Evolutionary conservation across 1,140 invertebrate species (phyloP).

Genomic region (Brachionus angularis): DNA sequence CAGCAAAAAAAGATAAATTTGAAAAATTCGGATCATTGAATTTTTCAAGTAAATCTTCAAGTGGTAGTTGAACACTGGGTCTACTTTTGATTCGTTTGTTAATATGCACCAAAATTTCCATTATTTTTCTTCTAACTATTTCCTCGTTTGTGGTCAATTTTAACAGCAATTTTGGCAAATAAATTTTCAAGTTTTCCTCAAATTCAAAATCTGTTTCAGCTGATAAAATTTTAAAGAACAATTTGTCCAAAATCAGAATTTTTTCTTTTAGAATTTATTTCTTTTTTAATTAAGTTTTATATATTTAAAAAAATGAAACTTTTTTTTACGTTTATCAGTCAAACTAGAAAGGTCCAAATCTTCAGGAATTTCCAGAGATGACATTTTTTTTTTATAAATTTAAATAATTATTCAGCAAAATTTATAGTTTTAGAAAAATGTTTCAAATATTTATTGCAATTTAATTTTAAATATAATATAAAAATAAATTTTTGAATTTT

Average conservation of each 20-base stretch:
- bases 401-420: too few relatives aligned
- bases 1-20: slow-evolving; percentile 62
- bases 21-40: slow-evolving; percentile 73
- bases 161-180: slow-evolving; percentile 78
- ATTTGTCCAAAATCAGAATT: slow-evolving; percentile 71
- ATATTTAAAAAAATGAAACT: neutral
- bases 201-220: slow-evolving; percentile 82
- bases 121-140: slow-evolving; percentile 74
- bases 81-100: slow-evolving; percentile 81
- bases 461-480: too few relatives aligned
- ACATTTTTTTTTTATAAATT: too few relatives aligned
- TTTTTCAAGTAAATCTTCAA: slow-evolving; percentile 74
- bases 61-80: slow-evolving; percentile 75
- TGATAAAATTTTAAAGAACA: slow-evolving; percentile 78
- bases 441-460: too few relatives aligned
- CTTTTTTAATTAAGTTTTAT: too few relatives aligned
- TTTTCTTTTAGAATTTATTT: slow-evolving; percentile 35
- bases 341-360: slow-evolving; percentile 35
- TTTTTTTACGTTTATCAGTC: slow-evolving; percentile 15
- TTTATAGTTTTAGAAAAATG: too few relatives aligned
- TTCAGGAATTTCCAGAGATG: slow-evolving; percentile 36
- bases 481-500: too few relatives aligned
- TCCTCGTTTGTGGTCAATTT: slow-evolving; percentile 80
- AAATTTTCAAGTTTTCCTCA: slow-evolving; percentile 73
- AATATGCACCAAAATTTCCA: slow-evolving; percentile 86